Conservation (phyloP, 2,113 vertebrate genomes). For the Copsychus sechellarum region DNA sequence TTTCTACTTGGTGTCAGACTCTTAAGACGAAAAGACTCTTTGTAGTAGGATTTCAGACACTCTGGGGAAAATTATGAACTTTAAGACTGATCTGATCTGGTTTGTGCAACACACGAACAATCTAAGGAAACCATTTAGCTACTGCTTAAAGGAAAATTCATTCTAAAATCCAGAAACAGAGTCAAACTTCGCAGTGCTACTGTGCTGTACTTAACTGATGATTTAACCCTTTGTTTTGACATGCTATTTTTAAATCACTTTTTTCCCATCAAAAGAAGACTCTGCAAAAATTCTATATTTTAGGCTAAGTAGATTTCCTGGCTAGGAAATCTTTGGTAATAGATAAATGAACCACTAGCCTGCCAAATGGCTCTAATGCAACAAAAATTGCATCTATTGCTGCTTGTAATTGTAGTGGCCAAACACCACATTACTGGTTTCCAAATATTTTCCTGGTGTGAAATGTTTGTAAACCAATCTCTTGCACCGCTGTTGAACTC, state of each 20-base stretch:
- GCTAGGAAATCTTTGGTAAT: not conserved
- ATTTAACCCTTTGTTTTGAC: not conserved
- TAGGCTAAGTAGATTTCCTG: not conserved
- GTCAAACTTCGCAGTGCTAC: not conserved
- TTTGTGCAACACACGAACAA: not conserved
- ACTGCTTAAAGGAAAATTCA: not conserved
- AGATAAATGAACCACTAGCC: not conserved
- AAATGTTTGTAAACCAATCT: not conserved
- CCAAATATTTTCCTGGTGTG: not conserved
- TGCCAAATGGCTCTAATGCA: not conserved
- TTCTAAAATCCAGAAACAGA: not conserved
- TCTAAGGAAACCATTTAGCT: not conserved
- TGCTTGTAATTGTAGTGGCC: not conserved
- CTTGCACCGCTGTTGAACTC: not conserved
- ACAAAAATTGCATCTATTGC: not conserved
- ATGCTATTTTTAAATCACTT: not conserved
- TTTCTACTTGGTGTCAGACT: not conserved
- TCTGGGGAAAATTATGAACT: not conserved
- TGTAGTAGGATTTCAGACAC: constrained; percentile 10
- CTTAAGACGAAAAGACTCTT: not conserved
- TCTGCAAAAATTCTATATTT: too few species aligned
- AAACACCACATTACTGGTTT: not conserved
- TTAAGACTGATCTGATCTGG: not conserved
- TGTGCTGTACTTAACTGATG: not conserved
- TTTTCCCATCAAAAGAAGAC: not conserved